Percentiles rank a stretch among this genome's conserved stretches.
These are phyloP conservation scores for Pteruthius melanotis DNA, from an alignment of 2,113 vertebrate species.

Conservation along the genomic window DNA sequence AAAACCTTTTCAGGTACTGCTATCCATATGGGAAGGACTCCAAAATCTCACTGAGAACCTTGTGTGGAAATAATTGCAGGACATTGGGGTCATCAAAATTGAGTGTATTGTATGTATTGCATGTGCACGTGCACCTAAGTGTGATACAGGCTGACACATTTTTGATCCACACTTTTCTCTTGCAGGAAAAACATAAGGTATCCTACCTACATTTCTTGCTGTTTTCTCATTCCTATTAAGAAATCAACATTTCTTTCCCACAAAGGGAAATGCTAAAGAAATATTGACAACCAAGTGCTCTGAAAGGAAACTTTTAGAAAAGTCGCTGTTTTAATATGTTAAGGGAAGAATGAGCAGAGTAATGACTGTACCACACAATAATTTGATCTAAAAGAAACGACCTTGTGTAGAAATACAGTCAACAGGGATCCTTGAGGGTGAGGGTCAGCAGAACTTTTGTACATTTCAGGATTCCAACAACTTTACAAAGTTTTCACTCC, in stretches of 20 bases:
- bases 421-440: background rate
- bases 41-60: background rate
- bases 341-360: background rate
- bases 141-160: background rate
- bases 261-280: background rate
- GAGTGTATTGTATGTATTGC: background rate
- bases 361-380: background rate
- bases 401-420: background rate
- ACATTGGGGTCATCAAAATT: background rate
- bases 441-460: background rate
- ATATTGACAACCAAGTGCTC: background rate
- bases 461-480: background rate
- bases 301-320: background rate
- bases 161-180: background rate
- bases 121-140: accelerated
- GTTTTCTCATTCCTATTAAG: background rate
- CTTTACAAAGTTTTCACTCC: background rate
- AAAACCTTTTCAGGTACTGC: background rate
- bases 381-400: background rate
- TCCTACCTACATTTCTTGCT: background rate
- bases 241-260: background rate
- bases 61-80: background rate
- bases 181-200: background rate
- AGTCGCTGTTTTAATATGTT: background rate
- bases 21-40: background rate